Evolutionary conservation across 2,888 invertebrate genomes (phyloP).

Genomic region (Falcaria lacertinaria): DNA sequence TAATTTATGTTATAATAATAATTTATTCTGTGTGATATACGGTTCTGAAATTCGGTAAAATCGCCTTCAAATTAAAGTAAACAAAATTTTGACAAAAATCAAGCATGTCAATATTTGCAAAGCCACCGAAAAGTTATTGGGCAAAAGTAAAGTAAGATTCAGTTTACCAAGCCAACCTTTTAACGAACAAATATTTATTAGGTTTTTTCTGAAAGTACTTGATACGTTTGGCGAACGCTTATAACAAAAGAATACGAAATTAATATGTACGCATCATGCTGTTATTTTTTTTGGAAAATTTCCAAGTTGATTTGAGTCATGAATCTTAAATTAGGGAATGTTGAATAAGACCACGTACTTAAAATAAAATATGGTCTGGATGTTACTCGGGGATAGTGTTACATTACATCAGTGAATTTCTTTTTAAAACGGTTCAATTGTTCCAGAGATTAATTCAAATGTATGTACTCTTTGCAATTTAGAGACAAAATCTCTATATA

Average conservation of each 20-base stretch:
- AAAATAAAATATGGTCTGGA: no score
- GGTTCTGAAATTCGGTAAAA: background rate
- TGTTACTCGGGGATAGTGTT: no score
- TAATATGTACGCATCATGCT: constrained; percentile 18
- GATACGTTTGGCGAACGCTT: background rate
- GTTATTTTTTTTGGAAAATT: background rate
- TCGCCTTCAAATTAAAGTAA: background rate
- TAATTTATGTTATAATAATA: no score
- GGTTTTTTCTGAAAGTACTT: background rate
- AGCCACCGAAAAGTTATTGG: constrained; percentile 17
- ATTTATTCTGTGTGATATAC: background rate
- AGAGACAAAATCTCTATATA: no score
- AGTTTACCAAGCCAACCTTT: constrained; percentile 6
- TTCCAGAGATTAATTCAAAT: no score
- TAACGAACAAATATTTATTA: constrained; percentile 7
- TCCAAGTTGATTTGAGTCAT: background rate
- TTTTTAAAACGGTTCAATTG: no score
- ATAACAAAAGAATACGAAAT: background rate
- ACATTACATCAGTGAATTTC: no score
- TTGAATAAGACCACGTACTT: no score
- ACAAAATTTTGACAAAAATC: constrained; percentile 15
- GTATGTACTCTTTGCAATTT: no score
- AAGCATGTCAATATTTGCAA: constrained; percentile 21
- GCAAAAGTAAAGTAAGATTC: constrained; percentile 5
- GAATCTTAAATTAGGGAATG: background rate